Evolutionary conservation across 2,888 invertebrate genomes (phyloP), one percentile per base, ranked within the genome.

Genomic region (Daptonema setosum): DNA sequence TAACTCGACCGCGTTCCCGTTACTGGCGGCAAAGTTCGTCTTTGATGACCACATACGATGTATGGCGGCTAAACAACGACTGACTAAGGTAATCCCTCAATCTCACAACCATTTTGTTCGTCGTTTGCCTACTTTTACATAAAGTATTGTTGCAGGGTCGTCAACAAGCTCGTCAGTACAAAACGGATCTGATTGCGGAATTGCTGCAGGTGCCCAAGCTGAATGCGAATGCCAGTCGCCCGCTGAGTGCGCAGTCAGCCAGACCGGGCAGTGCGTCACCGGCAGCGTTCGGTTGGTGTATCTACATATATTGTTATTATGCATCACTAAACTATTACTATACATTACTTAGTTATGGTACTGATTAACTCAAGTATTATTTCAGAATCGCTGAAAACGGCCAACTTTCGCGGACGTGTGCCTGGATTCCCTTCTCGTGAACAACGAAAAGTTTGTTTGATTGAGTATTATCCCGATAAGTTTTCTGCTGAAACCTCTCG

Each of bases 11-110:
- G 3, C 52, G 20, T 63, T 11, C 52, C 83, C 87, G 1, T 72
- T 87, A n/a, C 74, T 90, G 11, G 80, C 84, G 2, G 86, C 88
- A 14, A 87, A 85, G 73, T 93, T 97, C 73, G 80, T 93, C 59
- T 97, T 97, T 71, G 95, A 97, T 70, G 97, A 97, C 75, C 93
- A 95, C 70, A 97, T 97, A 63, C 79, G 95, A 30, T 95, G 93
- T 69, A 91, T 95, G 91, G 93, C 95, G 24, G 95, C 95, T 28
- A 95, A 93, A 68, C 95, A 95, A 72, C 85, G 83, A 30, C 64
- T 76, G 24, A 72, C 71, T 2, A 75, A 75, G 63, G 75, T 75
- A 48, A 45, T n/a, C n/a, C n/a, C n/a, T n/a, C 25, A 22, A 47
- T 47, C 20, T n/a, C 47, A n/a, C n/a, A n/a, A n/a, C n/a, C n/a